Evolutionary conservation across 2,888 invertebrate species (phyloP).

Genomic region (Yponomeuta evonymella): DNA sequence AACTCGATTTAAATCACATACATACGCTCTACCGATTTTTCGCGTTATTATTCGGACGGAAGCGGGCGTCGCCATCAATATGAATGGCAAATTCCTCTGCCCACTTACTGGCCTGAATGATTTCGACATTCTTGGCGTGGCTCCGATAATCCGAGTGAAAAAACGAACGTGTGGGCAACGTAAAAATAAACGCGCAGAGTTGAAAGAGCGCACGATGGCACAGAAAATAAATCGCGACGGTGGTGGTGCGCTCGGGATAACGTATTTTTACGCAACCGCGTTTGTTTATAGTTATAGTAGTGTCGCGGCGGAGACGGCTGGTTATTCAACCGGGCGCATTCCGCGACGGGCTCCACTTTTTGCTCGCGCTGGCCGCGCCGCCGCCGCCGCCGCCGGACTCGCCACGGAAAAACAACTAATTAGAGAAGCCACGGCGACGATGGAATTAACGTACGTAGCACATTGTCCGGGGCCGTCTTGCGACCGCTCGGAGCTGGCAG

Average conservation of each 20-base stretch:
- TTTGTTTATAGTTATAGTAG: slow-evolving; percentile 59
- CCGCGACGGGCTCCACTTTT: slow-evolving; percentile 68
- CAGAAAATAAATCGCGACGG: slow-evolving; percentile 63
- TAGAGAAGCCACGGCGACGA: slow-evolving; percentile 60
- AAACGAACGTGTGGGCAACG: slow-evolving; percentile 59
- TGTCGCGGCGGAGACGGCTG: slow-evolving; percentile 52
- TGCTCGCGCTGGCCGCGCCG: slow-evolving; percentile 41
- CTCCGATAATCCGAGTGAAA: slow-evolving; percentile 69
- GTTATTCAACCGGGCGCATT: slow-evolving; percentile 74
- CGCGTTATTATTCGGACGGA: slow-evolving; percentile 43
- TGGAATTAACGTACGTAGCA: slow-evolving; percentile 60
- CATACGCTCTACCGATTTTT: slow-evolving; percentile 3
- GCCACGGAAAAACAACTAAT: slow-evolving; percentile 53
- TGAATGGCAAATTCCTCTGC: slow-evolving; percentile 73
- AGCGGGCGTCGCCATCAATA: slow-evolving; percentile 36
- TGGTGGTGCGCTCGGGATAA: slow-evolving; percentile 48
- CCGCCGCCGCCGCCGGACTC: slow-evolving; percentile 22
- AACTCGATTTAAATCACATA: slow-evolving; percentile 11
- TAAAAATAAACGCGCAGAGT: slow-evolving; percentile 60
- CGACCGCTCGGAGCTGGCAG: slow-evolving; percentile 19
- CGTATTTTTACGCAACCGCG: slow-evolving; percentile 72
- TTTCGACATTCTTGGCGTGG: slow-evolving; percentile 74
- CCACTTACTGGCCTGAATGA: slow-evolving; percentile 75
- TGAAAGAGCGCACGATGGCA: slow-evolving; percentile 52
- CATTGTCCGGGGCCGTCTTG: slow-evolving; percentile 39